A percentile compares a stretch with the other conserved stretches of the same genome.
Evolutionary conservation across 2,888 invertebrate species (phyloP).

Genomic region (Zhuqinia jingwanae): DNA sequence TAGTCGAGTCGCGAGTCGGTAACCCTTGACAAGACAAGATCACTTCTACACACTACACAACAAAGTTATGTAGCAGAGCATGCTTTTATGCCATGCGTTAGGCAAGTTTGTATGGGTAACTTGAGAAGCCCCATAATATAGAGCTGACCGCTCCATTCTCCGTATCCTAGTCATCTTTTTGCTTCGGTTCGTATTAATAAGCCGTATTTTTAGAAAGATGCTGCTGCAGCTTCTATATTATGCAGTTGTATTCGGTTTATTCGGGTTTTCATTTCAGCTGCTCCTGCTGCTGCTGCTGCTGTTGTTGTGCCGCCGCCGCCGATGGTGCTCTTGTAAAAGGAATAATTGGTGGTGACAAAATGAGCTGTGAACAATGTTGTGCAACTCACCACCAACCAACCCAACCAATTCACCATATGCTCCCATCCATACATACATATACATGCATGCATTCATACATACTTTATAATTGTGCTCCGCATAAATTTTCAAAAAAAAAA

Average conservation of each 20-base stretch:
- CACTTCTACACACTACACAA: neutral
- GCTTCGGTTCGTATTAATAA: neutral
- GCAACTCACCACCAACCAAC: conserved; percentile 31
- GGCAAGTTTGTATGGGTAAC: conserved; percentile 38
- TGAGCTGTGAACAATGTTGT: conserved; percentile 62
- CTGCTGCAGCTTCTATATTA: neutral
- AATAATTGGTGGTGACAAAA: conserved; percentile 57
- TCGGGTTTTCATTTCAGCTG: neutral
- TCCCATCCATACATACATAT: no score
- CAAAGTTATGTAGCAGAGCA: neutral
- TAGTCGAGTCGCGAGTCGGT: conserved; percentile 11
- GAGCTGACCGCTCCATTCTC: neutral
- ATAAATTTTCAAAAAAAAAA: conserved; percentile 32
- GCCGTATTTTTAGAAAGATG: neutral
- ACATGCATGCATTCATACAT: neutral
- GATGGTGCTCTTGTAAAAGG: conserved; percentile 6
- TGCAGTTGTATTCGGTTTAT: neutral
- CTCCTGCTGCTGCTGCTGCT: neutral
- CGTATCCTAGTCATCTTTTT: neutral
- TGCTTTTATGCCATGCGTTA: no score
- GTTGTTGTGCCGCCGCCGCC: neutral
- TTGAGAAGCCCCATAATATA: conserved; percentile 16
- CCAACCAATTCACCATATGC: conserved; percentile 39
- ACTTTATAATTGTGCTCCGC: conserved; percentile 15
- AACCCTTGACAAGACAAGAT: conserved; percentile 39